These are phyloP conservation scores for Peromyscus polionotus DNA, from an alignment of 2,113 vertebrate genomes.

Conservation along the genomic window DNA sequence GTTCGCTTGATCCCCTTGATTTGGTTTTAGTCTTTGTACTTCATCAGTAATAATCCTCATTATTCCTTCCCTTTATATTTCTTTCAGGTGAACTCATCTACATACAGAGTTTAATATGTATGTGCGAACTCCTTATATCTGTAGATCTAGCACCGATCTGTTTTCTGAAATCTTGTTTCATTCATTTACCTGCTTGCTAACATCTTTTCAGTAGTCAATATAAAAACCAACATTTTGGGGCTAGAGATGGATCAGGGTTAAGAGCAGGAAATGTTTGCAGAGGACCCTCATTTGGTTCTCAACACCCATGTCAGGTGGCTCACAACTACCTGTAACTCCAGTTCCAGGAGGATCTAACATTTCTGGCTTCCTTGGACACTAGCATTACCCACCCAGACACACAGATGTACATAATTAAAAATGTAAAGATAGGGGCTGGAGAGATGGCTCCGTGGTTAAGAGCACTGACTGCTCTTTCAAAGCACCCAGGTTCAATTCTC, in stretches of 20 bases:
- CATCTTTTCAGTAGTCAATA: neutral
- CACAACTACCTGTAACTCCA: neutral
- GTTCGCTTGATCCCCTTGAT: neutral
- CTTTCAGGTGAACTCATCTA: conserved; percentile 39
- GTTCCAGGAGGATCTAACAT: neutral
- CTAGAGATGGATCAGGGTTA: neutral
- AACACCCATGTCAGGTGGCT: neutral
- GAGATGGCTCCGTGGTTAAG: too few species aligned
- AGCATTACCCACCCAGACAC: neutral
- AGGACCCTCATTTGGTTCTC: neutral
- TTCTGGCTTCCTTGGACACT: neutral
- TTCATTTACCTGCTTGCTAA: neutral
- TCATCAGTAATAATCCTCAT: neutral
- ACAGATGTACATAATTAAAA: neutral
- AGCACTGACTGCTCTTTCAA: too few species aligned
- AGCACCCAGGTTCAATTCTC: too few species aligned
- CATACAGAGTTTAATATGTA: neutral
- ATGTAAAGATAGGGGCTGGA: neutral
- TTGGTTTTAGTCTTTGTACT: neutral
- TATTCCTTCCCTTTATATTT: neutral
- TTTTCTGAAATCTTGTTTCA: conserved; percentile 1
- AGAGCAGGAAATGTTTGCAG: neutral
- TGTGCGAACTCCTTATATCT: neutral
- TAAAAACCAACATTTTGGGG: neutral
- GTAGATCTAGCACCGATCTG: neutral